A percentile compares a stretch with the other conserved stretches of the same genome.
These are phyloP conservation scores for Hippocampus kuda DNA, from an alignment of 2,797 vertebrate genomes.

Conservation along the genomic window DNA sequence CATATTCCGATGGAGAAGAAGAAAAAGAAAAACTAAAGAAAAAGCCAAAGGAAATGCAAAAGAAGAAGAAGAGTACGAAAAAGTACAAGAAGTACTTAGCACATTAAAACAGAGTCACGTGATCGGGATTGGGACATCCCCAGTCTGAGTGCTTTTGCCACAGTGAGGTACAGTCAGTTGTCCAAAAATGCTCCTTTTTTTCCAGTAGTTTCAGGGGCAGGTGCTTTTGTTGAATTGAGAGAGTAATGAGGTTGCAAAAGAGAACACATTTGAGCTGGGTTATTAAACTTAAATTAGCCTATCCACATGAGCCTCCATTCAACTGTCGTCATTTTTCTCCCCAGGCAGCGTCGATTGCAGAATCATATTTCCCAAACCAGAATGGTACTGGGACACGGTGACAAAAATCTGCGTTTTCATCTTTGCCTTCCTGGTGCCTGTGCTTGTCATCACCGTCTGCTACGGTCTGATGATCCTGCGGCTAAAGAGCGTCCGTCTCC, in stretches of 20 bases:
- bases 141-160: conserved; percentile 1
- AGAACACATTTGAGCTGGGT: conserved; percentile 25
- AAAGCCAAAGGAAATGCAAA: too few species aligned
- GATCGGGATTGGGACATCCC: neutral
- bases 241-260: conserved; percentile 12
- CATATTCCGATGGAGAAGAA: too few species aligned
- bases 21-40: too few species aligned
- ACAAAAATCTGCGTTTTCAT: conserved; percentile 95
- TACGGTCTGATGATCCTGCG: conserved; percentile 92
- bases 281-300: conserved; percentile 37
- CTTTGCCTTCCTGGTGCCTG: conserved; percentile 88
- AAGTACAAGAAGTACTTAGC: too few species aligned
- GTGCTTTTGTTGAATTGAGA: conserved; percentile 12
- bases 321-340: conserved; percentile 29
- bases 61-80: too few species aligned
- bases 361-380: conserved; percentile 80
- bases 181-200: neutral
- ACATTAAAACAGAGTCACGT: neutral
- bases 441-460: conserved; percentile 92
- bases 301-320: conserved; percentile 10
- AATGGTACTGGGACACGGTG: conserved; percentile 85
- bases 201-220: conserved; percentile 4
- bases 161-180: neutral
- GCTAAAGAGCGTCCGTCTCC: conserved; percentile 86
- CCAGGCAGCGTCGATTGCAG: conserved; percentile 74